Base-by-base conservation (phyloP, 2,113 vertebrate species). In the Pterocles orientalis region DNA sequence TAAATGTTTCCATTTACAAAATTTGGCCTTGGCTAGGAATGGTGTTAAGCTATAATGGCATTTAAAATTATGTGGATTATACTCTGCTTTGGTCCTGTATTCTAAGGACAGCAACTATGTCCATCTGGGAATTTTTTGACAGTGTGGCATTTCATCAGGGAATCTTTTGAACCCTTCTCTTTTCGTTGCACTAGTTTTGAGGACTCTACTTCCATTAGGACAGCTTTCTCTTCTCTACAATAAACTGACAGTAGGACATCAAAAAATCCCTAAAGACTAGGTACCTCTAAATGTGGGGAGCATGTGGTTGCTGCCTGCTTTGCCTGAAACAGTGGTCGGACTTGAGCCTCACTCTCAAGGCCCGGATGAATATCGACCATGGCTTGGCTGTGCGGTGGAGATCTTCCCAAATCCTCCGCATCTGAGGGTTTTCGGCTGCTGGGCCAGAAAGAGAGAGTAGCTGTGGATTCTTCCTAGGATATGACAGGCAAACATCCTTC, bases 201-300 rank as follows among this genome's bases (percentile, higher is more conserved):
- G 2, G 3, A 28, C 3, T 10, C 41, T 41, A 41, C 12, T 43
- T 69, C 19, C 54, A 36, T 56, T 60, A 62, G 18, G 48, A 57
- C 7, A 58, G 9, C 17, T 71, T 76, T 12, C 14, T 85, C 26
- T 68, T 56, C 39, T 92, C 17, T 17, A 41, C 12, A 58, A 31
- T 20, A 54, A 50, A 62, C 3, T 36, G n/a, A 57, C 3, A 26
- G 2, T 0, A 0, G 3, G 3, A 1, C 3, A 47, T 5, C 15
- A 14, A 9, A 50, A 75, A 77, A 80, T 62, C 65, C 3, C 16
- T 48, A 45, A n/a, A 24, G 12, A 12, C 9, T 69, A 71, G 53
- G 9, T 1, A 6, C 8, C 28, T 85, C 36, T 43, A 82, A 69
- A 56, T 12, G 12, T 69, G 53, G 12, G 23, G 18, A 68, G 10